Base-by-base conservation (phyloP, 2,113 vertebrate species). In the Thymallus thymallus region DNA sequence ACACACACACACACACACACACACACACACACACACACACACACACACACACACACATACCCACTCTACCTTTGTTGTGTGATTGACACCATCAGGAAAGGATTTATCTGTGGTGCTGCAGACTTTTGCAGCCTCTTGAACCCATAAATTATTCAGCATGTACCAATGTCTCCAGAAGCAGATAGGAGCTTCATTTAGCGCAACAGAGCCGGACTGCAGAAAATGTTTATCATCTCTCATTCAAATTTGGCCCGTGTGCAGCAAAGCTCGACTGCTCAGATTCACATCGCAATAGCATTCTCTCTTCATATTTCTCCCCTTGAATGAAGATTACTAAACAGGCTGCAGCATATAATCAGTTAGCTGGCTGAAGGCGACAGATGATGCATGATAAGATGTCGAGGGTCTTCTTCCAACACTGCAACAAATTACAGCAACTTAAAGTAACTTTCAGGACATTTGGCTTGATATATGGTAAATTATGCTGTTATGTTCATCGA, bases 141-240 rank as follows among this genome's bases (percentile, higher is more conserved):
- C 82, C 84, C 74, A 87, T 88, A 87, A 86, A 90, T 89, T 84
- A 89, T 91, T 89, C 90, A 88, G 79, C 61, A 51, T 76, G 70
- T 14, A 62, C 69, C 29, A 78, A 80, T 85, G 80, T 74, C 77
- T 86, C 79, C 70, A 72, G 72, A 23, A 63, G 73, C 77, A 86
- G 85, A 89, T 84, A 89, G 67, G 32, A 56, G 69, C 75, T 64
- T 76, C 71, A 75, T 80, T 78, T 76, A 80, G 68, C 67, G 73
- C 61, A 80, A 80, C 76, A 70, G 64, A 26, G 35, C 29, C 72
- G 30, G 66, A 70, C 82, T 72, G 71, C 67, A 61, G 67, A 58
- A 81, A 76, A 72, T 83, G 74, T 76, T 81, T 83, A 83, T 81
- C 74, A 67, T 73, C 62, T 20, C 69, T 51, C 71, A n/a, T 81